Conservation (phyloP, 2,888 invertebrate species). For the Ormyrus nitidulus region DNA sequence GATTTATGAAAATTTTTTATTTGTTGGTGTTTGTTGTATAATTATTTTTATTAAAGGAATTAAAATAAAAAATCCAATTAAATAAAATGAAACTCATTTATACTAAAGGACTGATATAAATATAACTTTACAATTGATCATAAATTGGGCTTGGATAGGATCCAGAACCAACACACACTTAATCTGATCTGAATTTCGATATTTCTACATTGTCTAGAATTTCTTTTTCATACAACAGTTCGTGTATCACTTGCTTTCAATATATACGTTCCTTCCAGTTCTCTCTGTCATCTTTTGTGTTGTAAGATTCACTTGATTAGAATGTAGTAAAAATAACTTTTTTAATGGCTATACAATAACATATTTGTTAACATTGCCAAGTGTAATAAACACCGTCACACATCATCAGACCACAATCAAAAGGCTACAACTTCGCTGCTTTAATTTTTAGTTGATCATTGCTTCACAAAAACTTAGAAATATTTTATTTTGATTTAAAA, state of each 20-base stretch:
- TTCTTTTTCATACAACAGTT: conserved; percentile 49
- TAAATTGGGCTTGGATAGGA: conserved; percentile 63
- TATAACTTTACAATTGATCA: conserved; percentile 69
- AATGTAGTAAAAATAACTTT: conserved; percentile 65
- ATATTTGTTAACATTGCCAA: conserved; percentile 65
- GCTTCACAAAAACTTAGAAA: conserved; percentile 26
- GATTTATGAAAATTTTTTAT: conserved; percentile 22
- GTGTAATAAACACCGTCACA: conserved; percentile 60
- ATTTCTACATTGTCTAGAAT: conserved; percentile 51
- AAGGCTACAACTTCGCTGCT: conserved; percentile 15
- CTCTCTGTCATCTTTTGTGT: conserved; percentile 42
- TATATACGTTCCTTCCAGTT: conserved; percentile 26
- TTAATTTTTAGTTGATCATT: conserved; percentile 4
- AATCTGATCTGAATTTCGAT: conserved; percentile 58
- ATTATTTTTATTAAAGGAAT: conserved; percentile 54
- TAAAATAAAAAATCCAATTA: conserved; percentile 57
- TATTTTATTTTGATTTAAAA: conserved; percentile 16
- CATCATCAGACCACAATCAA: conserved; percentile 61
- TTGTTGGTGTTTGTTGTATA: conserved; percentile 23
- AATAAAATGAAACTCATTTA: conserved; percentile 70
- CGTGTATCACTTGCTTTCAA: conserved; percentile 43
- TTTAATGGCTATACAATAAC: conserved; percentile 65
- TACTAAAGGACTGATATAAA: conserved; percentile 71
- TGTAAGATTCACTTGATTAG: conserved; percentile 55
- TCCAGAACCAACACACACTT: conserved; percentile 63